These are phyloP conservation scores for Notolepis coatsorum DNA, from an alignment of 2,797 vertebrate species.

Conservation along the genomic window DNA sequence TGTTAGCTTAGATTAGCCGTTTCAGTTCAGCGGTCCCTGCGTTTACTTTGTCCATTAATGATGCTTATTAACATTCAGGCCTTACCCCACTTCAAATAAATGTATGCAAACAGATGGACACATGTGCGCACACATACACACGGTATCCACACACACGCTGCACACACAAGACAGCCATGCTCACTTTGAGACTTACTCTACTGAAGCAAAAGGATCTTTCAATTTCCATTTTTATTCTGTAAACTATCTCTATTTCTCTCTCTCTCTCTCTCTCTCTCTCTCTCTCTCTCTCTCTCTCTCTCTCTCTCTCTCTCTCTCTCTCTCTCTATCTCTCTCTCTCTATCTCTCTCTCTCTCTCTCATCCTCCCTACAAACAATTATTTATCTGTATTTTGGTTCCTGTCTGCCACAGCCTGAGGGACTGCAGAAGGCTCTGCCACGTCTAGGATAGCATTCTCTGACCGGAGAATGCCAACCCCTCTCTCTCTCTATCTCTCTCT, in stretches of 20 bases:
- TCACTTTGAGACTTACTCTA: background rate
- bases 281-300: background rate
- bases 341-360: too few species aligned
- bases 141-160: background rate
- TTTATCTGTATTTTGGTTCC: background rate
- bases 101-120: background rate
- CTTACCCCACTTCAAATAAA: background rate
- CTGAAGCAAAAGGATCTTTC: background rate
- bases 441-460: background rate
- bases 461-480: background rate
- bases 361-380: background rate
- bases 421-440: background rate
- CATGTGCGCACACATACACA: too few species aligned
- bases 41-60: conserved; percentile 6
- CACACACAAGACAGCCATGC: background rate
- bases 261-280: background rate
- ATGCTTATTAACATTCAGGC: background rate
- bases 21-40: background rate
- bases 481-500: too few species aligned
- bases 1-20: conserved; percentile 2
- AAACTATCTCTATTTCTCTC: background rate
- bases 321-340: too few species aligned
- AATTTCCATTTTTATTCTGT: background rate
- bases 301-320: too few species aligned
- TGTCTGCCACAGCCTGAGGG: background rate